Evolutionary conservation across 2,797 vertebrate genomes (phyloP).

Genomic region (Podarcis lilfordi): DNA sequence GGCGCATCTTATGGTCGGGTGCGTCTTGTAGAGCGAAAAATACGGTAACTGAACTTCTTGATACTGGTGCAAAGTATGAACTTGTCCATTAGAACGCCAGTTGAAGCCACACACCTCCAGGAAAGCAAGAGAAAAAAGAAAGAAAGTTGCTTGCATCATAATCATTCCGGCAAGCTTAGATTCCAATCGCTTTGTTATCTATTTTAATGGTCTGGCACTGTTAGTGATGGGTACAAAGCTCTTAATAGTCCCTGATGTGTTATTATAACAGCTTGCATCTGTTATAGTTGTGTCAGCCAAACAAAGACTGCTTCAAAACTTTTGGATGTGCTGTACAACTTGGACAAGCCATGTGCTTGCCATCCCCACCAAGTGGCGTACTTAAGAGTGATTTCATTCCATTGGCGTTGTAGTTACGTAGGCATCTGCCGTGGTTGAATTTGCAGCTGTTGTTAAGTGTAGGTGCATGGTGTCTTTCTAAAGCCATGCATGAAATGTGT

Average conservation of each 20-base stretch:
- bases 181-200: neutral
- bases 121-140: neutral
- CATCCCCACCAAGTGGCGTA: constrained; percentile 27
- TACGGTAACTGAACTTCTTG: neutral
- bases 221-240: neutral
- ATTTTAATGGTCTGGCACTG: neutral
- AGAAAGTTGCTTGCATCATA: neutral
- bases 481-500: neutral
- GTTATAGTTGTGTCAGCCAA: constrained; percentile 46
- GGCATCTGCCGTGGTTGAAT: neutral
- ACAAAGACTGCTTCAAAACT: constrained; percentile 31
- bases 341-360: constrained; percentile 49
- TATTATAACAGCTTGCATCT: constrained; percentile 34
- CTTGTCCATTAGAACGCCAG: neutral
- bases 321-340: neutral
- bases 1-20: too few relatives aligned
- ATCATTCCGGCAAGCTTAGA: neutral
- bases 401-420: neutral
- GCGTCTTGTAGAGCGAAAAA: too few relatives aligned
- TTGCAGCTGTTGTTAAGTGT: neutral
- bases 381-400: neutral
- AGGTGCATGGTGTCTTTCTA: neutral
- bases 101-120: neutral
- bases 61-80: neutral
- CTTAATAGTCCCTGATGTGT: constrained; percentile 41